phyloP scores from a whole-genome alignment of 2,113 vertebrate genomes.

The Notarius lentiginosus region DNA sequence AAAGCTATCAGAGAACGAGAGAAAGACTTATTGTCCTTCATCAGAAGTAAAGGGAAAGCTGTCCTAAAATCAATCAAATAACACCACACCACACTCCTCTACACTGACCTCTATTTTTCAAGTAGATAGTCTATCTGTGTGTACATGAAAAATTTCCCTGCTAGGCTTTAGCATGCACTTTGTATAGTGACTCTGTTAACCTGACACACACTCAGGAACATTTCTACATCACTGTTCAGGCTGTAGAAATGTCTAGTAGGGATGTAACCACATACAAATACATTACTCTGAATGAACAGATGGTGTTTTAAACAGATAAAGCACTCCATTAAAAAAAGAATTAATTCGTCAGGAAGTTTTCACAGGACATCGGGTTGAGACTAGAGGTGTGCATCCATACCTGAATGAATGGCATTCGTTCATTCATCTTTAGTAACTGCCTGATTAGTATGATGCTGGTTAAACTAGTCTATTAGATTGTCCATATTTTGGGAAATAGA shows the following conservation, averaged over 20 bases:
- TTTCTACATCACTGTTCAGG: neutral
- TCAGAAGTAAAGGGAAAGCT: slow-evolving; percentile 50
- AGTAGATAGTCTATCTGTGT: neutral
- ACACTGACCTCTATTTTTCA: neutral
- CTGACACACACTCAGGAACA: neutral
- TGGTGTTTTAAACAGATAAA: neutral
- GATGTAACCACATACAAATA: neutral
- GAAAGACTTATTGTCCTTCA: slow-evolving; percentile 40
- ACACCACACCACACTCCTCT: neutral
- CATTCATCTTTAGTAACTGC: neutral
- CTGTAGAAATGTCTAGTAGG: neutral
- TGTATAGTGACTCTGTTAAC: neutral
- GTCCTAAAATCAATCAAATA: slow-evolving; percentile 33
- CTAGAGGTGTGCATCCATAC: neutral
- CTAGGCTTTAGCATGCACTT: neutral
- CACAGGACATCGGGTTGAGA: neutral
- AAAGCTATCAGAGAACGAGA: slow-evolving; percentile 43
- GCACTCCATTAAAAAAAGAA: neutral
- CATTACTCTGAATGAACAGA: neutral
- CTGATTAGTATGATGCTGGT: neutral
- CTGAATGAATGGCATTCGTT: neutral
- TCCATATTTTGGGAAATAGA: neutral
- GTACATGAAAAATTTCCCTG: neutral
- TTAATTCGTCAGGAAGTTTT: neutral
- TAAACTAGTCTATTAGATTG: neutral